Evolutionary conservation across 1,140 invertebrate species (phyloP), one percentile per base, ranked within the genome.

Genomic region (Anastatus disparis): DNA sequence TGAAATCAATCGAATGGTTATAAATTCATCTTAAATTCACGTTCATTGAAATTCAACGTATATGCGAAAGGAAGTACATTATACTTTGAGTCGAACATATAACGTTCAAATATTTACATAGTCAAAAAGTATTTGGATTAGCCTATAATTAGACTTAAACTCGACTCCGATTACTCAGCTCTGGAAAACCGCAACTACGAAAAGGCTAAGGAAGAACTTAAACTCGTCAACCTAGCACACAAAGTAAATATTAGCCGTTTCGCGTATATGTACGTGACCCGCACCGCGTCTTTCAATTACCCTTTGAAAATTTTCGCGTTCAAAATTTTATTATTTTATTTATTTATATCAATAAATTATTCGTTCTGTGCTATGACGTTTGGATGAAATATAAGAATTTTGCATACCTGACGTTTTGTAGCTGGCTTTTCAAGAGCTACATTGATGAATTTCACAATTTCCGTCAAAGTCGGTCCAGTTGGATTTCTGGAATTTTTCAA

Each of bases 381-480:
- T 35, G 31, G 10, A 9, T 52, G 12, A 20, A 22, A 2, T 48
- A 7, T 46, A 12, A 17, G 2, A 13, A 29, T 27, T 42, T 42
- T 6, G 17, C 20, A 2, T 55, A 71, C 69, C 61, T 71, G 69
- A 2, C 69, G 61, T 17, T 71, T 71, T 0, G 61, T 71, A n/a
- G 53, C 61, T 0, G 69, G 69, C 1, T 71, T 65, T 13, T 13
- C 2, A 0, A 58, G 42, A 0, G 52, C 22, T 0, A 0, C 35
- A 40, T 48, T 58, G 22, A 79, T 74, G 65, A 73, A 79, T 15
- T 71, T 71, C 2, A 78, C 38, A 40, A 79, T 79, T 17, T 77
- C 74, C 2, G 44, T 70, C 63, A 78, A 63, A 0, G 78, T 78
- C 10, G 74, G 72, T 8, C 75, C 76, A 24, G 71, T 63, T 20